Percentiles rank a stretch among this genome's conserved stretches.
phyloP scores from a whole-genome alignment of 23 tunicate genomes.

The Halocynthia roretzi region DNA sequence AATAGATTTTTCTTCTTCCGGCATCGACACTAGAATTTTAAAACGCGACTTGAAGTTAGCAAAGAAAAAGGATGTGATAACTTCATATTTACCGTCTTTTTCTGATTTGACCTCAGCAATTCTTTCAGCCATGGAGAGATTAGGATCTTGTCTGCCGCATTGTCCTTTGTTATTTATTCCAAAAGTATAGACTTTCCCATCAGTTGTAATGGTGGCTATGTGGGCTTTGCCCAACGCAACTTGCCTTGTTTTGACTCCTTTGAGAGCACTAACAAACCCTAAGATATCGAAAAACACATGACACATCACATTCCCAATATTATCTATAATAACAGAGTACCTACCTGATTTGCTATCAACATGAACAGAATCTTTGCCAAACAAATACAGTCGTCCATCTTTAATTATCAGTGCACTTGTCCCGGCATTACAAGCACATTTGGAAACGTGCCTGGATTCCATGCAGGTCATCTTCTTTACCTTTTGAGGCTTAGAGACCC shows the following conservation, averaged over 20 bases:
- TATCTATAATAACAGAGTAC: too few relatives aligned
- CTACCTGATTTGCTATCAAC: conserved; percentile 43
- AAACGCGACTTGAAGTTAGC: too few relatives aligned
- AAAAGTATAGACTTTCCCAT: conserved; percentile 62
- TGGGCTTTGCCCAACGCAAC: conserved; percentile 68
- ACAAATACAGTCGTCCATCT: conserved; percentile 55
- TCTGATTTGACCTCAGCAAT: conserved; percentile 60
- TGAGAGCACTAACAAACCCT: conserved; percentile 46
- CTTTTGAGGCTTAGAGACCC: conserved; percentile 29
- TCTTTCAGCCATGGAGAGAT: conserved; percentile 33
- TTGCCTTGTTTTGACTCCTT: conserved; percentile 26
- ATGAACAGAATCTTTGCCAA: conserved; percentile 61
- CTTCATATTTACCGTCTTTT: conserved; percentile 39
- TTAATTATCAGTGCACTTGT: conserved; percentile 59
- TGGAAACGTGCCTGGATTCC: conserved; percentile 35
- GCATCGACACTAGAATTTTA: conserved; percentile 42
- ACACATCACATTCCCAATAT: conserved; percentile 1
- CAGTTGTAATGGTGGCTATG: conserved; percentile 40
- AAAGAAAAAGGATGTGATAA: too few relatives aligned
- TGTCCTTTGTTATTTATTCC: conserved; percentile 72
- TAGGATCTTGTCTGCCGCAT: conserved; percentile 62
- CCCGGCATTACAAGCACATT: conserved; percentile 47
- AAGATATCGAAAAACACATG: not conserved
- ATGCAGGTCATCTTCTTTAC: conserved; percentile 56
- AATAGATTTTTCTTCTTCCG: conserved; percentile 57